These are phyloP conservation scores for Slavum lentiscoides DNA, from an alignment of 2,888 invertebrate genomes.

Conservation along the genomic window DNA sequence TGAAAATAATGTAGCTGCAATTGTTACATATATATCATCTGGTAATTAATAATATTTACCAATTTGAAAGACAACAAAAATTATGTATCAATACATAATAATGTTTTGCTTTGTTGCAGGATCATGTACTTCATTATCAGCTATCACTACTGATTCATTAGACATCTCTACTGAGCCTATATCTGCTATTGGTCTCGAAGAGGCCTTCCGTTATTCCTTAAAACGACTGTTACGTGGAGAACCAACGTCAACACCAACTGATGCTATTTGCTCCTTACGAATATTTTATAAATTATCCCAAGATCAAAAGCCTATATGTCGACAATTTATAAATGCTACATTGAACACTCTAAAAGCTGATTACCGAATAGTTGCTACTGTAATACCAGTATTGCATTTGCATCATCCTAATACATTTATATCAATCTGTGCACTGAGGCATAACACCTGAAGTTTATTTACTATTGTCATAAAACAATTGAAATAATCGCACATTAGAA, in stretches of 20 bases:
- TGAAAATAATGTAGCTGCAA: slow-evolving; percentile 82
- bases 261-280: slow-evolving; percentile 53
- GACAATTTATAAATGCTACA: slow-evolving; percentile 53
- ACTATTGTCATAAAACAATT: not conserved
- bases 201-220: slow-evolving; percentile 64
- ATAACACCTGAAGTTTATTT: slow-evolving; percentile 61
- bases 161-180: slow-evolving; percentile 57
- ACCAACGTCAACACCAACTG: slow-evolving; percentile 57
- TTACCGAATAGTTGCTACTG: slow-evolving; percentile 69
- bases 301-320: slow-evolving; percentile 52
- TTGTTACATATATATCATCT: slow-evolving; percentile 80
- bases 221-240: slow-evolving; percentile 61
- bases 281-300: slow-evolving; percentile 54
- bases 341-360: slow-evolving; percentile 54
- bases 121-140: slow-evolving; percentile 61
- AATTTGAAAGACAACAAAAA: not conserved
- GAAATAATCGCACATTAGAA: slow-evolving; percentile 33
- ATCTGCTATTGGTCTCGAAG: slow-evolving; percentile 60
- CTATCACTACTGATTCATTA: slow-evolving; percentile 59
- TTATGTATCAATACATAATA: not conserved
- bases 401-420: slow-evolving; percentile 81
- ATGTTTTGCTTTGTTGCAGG: slow-evolving; percentile 57
- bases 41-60: slow-evolving; percentile 62
- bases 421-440: slow-evolving; percentile 79
- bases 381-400: slow-evolving; percentile 78